Evolutionary conservation across 2,888 invertebrate genomes (phyloP).

Genomic region (Tigriopus californicus): DNA sequence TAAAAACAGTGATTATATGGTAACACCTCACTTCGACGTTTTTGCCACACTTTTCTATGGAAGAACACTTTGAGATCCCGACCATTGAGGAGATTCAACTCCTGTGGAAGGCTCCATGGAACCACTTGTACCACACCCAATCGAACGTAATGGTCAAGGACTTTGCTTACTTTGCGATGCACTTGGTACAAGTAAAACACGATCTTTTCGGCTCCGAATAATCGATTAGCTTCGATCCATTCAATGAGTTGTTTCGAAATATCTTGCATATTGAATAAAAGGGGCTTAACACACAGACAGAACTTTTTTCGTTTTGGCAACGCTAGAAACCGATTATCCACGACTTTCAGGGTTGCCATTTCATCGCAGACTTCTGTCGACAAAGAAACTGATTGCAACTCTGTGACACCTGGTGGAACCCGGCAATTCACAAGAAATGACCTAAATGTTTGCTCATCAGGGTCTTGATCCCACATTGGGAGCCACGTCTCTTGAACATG

Average conservation of each 20-base stretch:
- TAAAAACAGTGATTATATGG: conserved; percentile 2
- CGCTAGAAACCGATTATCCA: too few species aligned
- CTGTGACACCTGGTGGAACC: too few species aligned
- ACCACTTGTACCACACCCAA: neutral
- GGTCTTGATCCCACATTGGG: too few species aligned
- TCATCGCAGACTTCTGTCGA: too few species aligned
- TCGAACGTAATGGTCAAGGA: neutral
- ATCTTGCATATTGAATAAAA: neutral
- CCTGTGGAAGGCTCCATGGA: neutral
- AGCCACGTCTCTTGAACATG: too few species aligned
- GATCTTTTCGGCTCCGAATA: neutral
- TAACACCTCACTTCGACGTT: neutral
- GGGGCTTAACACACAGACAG: neutral
- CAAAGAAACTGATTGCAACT: too few species aligned
- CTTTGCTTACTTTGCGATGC: neutral
- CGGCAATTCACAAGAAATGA: too few species aligned
- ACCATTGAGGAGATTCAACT: neutral
- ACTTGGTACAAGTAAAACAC: neutral
- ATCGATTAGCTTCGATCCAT: neutral
- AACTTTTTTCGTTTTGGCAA: neutral
- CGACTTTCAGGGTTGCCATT: too few species aligned
- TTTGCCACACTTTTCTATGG: neutral
- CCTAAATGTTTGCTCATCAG: too few species aligned
- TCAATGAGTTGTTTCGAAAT: neutral
- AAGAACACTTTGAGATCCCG: neutral